Conservation (phyloP, 2,797 vertebrate genomes). For the Cuculus canorus region DNA sequence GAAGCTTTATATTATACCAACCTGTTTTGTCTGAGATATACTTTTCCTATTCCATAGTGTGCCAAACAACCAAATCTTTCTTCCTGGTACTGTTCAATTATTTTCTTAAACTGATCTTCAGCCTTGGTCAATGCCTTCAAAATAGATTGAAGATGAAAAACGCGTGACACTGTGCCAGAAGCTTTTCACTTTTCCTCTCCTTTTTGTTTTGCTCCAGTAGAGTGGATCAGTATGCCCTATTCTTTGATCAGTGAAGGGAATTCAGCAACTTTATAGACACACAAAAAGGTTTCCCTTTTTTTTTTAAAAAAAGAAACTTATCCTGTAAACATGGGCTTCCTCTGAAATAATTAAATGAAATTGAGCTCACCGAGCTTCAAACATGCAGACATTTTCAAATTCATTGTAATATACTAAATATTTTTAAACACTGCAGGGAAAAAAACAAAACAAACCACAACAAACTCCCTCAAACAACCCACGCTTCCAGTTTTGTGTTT, state of each 20-base stretch:
- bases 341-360: not conserved
- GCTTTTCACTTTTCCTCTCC: not conserved
- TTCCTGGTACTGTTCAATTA: constrained; percentile 79
- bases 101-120: constrained; percentile 81
- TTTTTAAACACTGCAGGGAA: not conserved
- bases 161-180: not conserved
- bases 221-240: not conserved
- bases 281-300: not conserved
- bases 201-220: not conserved
- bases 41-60: constrained; percentile 86
- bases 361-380: not conserved
- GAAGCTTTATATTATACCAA: constrained; percentile 40
- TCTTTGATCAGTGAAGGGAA: not conserved
- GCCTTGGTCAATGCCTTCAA: constrained; percentile 87
- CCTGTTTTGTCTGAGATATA: constrained; percentile 91
- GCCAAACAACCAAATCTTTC: constrained; percentile 88
- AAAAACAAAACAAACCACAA: rapidly evolving
- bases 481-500: not conserved
- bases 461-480: not conserved
- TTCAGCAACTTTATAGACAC: not conserved
- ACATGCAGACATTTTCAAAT: not conserved
- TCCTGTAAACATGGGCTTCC: not conserved
- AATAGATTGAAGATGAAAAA: not conserved
- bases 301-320: not conserved
- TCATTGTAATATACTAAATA: not conserved